A percentile compares a stretch with the other conserved stretches of the same genome.
phyloP scores from a whole-genome alignment of 2,888 invertebrate species.

The Drosophila kuntzei region DNA sequence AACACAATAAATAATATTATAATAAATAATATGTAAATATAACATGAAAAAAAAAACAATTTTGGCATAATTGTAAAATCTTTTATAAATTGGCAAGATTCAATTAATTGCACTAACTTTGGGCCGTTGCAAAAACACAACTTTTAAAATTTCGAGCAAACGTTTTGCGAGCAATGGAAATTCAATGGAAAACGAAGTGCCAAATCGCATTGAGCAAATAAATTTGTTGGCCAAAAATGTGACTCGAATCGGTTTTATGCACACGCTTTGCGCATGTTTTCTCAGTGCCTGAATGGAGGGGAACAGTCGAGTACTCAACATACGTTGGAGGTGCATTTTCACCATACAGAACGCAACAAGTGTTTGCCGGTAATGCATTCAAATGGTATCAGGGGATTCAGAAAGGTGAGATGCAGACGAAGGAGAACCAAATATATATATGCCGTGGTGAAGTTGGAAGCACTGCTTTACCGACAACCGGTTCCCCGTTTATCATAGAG shows the following conservation, averaged over 20 bases:
- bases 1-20: not conserved
- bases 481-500: not conserved
- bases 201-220: constrained; percentile 66
- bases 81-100: not conserved
- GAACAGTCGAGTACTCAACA: not conserved
- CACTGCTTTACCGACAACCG: constrained; percentile 31
- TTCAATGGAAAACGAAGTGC: constrained; percentile 49
- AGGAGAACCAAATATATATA: not conserved
- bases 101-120: constrained; percentile 11
- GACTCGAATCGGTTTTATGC: constrained; percentile 35
- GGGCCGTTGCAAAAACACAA: not conserved
- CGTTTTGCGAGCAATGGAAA: constrained; percentile 7
- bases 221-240: constrained; percentile 50
- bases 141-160: not conserved
- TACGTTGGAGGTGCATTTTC: constrained; percentile 8
- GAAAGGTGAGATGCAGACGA: not conserved
- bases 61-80: too few relatives aligned
- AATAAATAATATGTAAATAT: too few relatives aligned
- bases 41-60: too few relatives aligned
- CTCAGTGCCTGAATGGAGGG: not conserved
- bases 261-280: constrained; percentile 48
- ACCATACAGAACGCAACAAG: constrained; percentile 57
- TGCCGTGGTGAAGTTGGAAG: not conserved
- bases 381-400: not conserved
- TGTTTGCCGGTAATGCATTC: constrained; percentile 52